phyloP scores from a whole-genome alignment of 2,888 invertebrate species.

The Cheilosia vulpina region DNA sequence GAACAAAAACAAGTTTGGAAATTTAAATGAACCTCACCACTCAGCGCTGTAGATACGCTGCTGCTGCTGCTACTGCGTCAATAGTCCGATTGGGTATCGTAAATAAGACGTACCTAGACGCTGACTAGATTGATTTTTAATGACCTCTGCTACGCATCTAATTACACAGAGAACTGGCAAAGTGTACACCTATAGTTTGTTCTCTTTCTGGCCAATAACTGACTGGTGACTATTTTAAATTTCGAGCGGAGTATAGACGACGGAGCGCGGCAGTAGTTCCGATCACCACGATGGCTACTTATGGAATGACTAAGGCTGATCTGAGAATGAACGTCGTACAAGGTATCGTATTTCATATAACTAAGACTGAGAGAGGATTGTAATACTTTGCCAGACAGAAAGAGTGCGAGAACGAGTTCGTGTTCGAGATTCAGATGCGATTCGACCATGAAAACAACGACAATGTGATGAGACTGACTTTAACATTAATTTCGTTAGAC shows the following conservation, averaged over 20 bases:
- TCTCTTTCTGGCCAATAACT: background rate
- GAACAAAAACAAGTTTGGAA: constrained; percentile 34
- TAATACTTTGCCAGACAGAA: background rate
- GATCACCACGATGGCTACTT: constrained; percentile 52
- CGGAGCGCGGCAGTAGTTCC: constrained; percentile 10
- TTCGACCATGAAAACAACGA: constrained; percentile 44
- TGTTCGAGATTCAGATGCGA: constrained; percentile 10
- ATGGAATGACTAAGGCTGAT: constrained; percentile 52
- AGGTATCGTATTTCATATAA: background rate
- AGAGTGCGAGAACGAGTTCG: background rate
- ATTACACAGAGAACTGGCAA: constrained; percentile 24
- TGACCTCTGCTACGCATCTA: constrained; percentile 54
- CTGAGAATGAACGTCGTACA: background rate
- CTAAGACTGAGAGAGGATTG: constrained; percentile 2
- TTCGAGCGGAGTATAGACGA: background rate
- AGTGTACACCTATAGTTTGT: background rate
- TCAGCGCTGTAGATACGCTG: background rate
- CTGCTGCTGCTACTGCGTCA: constrained; percentile 10
- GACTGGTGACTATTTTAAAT: background rate
- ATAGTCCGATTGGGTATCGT: constrained; percentile 1
- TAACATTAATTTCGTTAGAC: constrained; percentile 18
- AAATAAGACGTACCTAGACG: constrained; percentile 3
- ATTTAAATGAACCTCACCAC: constrained; percentile 31
- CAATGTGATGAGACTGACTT: background rate
- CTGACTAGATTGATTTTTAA: constrained; percentile 53